These are phyloP conservation scores for Neostethus bicornis DNA, from an alignment of 2,797 vertebrate genomes.

Conservation along the genomic window DNA sequence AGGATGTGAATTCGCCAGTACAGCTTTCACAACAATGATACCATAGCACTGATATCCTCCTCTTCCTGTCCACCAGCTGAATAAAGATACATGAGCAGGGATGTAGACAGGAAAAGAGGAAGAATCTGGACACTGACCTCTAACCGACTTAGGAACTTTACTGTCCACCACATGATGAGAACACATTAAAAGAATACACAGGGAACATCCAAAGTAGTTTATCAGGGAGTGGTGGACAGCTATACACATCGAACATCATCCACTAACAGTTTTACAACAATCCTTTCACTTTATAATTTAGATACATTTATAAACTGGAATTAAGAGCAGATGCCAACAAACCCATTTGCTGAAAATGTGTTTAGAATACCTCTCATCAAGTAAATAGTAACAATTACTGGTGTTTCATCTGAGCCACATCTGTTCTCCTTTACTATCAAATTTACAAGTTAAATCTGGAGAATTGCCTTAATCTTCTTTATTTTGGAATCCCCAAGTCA, in stretches of 20 bases:
- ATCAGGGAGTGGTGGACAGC: neutral
- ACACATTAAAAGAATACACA: constrained; percentile 1
- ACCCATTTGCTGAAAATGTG: constrained; percentile 25
- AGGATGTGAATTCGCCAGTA: constrained; percentile 66
- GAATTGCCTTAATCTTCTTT: neutral
- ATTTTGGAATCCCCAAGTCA: neutral
- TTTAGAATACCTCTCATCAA: constrained; percentile 27
- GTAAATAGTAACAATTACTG: constrained; percentile 14
- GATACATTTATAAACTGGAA: constrained; percentile 1
- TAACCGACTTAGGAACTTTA: constrained; percentile 16
- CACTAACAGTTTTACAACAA: neutral
- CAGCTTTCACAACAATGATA: constrained; percentile 77
- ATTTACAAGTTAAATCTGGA: neutral
- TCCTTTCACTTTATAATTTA: neutral
- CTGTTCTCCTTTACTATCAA: neutral
- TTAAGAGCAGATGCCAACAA: constrained; percentile 5
- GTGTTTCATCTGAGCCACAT: neutral
- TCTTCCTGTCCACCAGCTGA: constrained; percentile 68
- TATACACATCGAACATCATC: constrained; percentile 13
- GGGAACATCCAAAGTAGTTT: constrained; percentile 12
- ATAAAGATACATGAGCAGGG: constrained; percentile 43
- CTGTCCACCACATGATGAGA: constrained; percentile 15
- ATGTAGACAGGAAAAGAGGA: constrained; percentile 38
- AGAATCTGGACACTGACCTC: constrained; percentile 47
- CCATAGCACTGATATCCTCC: constrained; percentile 60